Base-by-base conservation (phyloP, 2,797 vertebrate genomes). In the Gymnothorax javanicus region DNA sequence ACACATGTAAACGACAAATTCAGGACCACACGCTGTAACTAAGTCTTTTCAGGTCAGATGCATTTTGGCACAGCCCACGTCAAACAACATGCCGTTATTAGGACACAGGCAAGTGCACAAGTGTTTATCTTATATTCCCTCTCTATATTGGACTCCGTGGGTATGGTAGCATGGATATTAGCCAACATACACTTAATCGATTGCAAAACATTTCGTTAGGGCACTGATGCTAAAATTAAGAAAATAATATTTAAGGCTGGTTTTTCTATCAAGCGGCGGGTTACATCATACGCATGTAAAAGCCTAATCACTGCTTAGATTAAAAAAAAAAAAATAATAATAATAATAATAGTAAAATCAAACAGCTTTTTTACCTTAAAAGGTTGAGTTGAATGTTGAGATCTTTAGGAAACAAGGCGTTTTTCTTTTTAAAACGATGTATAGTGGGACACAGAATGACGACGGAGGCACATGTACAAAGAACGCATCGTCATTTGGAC, bases 401-500 rank as follows among this genome's bases (percentile, higher is more conserved):
- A 94, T 94, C 94, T 52, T 60, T 71, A 12, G 8, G 12, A 54
- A 87, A 71, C 60, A 87, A 20, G 71, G 56, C 57, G 54, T 27
- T n/a, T 83, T 90, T 89, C 87, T 85, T 33, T 84, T 82, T 83
- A 54, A 59, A 85, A 71, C 33, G 71, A 43, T 0, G 50, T 11
- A 93, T 93, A 88, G 94, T 94, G 95, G 91, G 94, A 94, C 83
- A 95, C 95, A 90, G 95, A 95, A 87, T 95, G 95, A 87, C 95
- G 94, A 89, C 93, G 93, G 71, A 75, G 79, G 90, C 92, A 90
- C 95, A 95, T 95, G 71, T 94, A 94, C 84, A 93, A 92, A 82
- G 92, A 79, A 92, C 92, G 92, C 94, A 95, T 94, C 86, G 89
- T 94, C 91, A 92, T 93, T 85, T 11, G 83, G 13, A 58, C 57